Conservation (phyloP, 2,113 vertebrate species). For the Eudyptes chrysolophus region DNA sequence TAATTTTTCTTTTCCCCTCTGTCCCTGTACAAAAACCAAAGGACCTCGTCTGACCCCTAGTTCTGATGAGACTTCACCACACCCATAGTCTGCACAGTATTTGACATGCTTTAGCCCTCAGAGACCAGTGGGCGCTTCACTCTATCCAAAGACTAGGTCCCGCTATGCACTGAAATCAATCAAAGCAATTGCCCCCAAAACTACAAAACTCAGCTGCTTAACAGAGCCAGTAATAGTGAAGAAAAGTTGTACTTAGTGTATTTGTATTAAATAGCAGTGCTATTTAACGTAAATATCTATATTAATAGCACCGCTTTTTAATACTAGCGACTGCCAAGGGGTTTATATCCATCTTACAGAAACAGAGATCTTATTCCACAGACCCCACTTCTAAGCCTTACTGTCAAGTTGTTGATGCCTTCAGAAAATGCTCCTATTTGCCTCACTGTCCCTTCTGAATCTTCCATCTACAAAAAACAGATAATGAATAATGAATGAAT, state of each 20-base stretch:
- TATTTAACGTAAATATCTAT: background rate
- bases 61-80: background rate
- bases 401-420: conserved; percentile 97
- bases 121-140: background rate
- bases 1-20: background rate
- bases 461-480: conserved; percentile 87
- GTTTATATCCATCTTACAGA: background rate
- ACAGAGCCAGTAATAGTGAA: background rate
- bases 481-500: background rate
- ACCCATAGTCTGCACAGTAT: background rate
- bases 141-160: background rate
- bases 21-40: background rate
- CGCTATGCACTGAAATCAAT: accelerated
- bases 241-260: background rate
- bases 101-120: background rate
- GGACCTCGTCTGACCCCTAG: background rate
- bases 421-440: conserved; percentile 98
- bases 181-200: background rate
- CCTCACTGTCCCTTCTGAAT: conserved; percentile 96
- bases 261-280: background rate
- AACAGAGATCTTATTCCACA: background rate
- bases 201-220: background rate
- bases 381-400: conserved; percentile 61
- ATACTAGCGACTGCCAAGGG: background rate
- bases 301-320: background rate